Percentiles rank a stretch among this genome's conserved stretches.
phyloP scores from a whole-genome alignment of 2,888 invertebrate genomes.

The Plebejus argus region DNA sequence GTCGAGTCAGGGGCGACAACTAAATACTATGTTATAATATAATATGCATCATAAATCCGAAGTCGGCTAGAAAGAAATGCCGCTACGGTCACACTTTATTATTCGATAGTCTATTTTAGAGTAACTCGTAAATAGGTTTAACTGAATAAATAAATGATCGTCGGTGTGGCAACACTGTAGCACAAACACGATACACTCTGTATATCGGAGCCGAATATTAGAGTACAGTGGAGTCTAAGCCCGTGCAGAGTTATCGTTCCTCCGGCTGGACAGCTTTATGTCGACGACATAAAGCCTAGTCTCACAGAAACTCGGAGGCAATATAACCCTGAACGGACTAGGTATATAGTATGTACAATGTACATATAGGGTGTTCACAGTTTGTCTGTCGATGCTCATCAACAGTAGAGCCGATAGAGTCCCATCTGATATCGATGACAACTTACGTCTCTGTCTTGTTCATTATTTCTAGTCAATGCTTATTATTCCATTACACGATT shows the following conservation, averaged over 20 bases:
- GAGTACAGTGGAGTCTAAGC: not conserved
- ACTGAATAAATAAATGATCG: conserved; percentile 9
- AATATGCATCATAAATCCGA: conserved; percentile 33
- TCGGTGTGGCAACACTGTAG: not conserved
- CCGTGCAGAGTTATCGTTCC: not conserved
- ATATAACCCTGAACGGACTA: not conserved
- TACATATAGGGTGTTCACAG: conserved; percentile 2
- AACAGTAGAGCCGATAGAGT: not conserved
- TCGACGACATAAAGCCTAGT: not conserved
- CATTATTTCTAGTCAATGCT: conserved; percentile 30
- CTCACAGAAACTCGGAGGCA: not conserved
- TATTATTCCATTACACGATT: conserved; percentile 35
- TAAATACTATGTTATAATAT: conserved; percentile 33
- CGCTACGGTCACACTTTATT: conserved; percentile 33
- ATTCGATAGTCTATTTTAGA: conserved; percentile 20
- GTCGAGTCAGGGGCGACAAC: conserved; percentile 38
- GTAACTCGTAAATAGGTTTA: conserved; percentile 9
- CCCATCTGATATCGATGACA: not conserved
- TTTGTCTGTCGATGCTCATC: not conserved
- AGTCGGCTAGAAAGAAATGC: conserved; percentile 36
- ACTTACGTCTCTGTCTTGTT: conserved; percentile 23
- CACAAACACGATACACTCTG: not conserved
- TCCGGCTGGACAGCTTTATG: not conserved
- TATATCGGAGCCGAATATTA: not conserved
- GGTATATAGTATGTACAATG: not conserved